Base-by-base conservation (phyloP, 2,888 invertebrate genomes). In the Cerastoderma edule region DNA sequence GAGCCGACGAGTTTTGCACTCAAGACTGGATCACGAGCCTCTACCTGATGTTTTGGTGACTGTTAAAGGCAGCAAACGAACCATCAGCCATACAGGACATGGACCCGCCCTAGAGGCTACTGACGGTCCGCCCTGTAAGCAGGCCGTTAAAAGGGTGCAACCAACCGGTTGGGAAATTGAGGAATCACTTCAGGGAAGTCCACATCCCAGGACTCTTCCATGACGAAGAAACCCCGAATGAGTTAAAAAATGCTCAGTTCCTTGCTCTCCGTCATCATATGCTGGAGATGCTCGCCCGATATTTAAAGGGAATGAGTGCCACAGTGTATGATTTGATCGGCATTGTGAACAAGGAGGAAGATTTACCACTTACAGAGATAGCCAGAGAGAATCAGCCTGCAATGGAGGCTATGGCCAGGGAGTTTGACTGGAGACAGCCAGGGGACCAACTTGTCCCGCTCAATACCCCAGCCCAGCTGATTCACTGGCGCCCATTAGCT, bases 401-500 rank as follows among this genome's bases (percentile, higher is more conserved):
- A 6, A 64, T 64, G 64, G 22, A 46, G 22, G 48, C 44, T 27
- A 27, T 64, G 3, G 44, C 46, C 22, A n/a, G 19, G 27, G 44
- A 39, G 28, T 44, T 46, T 24, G 28, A n/a, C 27, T 64, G 39
- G 39, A n/a, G 32, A 24, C n/a, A 35, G 22, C 71, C 71, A 2
- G 53, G 53, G 13, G 64, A 64, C 44, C 13, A 28, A 1, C 2
- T 71, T 19, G 64, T 10, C 5, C 71, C 71, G 30, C 30, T 50
- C 30, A 71, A 53, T 46, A 64, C 71, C 35, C 71, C 71, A 39
- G 71, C 50, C 16, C 54, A 33, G 35, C 28, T 71, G 5, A 50
- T 71, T n/a, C 71, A 71, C 28, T 71, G 65, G 71, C 46, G 46
- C 19, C 30, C 71, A 22, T n/a, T 71, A 19, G 32, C 63, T 19